Evolutionary conservation across 2,113 vertebrate species (phyloP), one percentile per base, ranked within the genome.

Genomic region (Xyrauchen texanus): DNA sequence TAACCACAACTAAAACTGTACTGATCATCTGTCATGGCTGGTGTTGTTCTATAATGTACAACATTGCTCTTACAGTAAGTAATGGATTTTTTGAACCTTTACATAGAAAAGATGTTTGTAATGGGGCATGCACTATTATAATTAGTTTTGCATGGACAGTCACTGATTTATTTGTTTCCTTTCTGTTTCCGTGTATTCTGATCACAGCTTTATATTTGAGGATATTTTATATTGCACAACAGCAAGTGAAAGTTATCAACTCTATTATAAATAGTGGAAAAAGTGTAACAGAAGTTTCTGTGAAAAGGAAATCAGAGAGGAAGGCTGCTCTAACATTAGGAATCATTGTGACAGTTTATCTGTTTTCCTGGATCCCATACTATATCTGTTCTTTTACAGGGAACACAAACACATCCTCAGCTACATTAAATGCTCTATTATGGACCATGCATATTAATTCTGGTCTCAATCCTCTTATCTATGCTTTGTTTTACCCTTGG

Each of bases 401-500:
- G 21, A 34, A 34, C 21, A 34, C 21, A 34, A 34, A 34, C 21
- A 34, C 21, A 34, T 34, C 21, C 2, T 45, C 21, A 0, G 52
- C 55, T 6, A 15, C 11, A 15, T 7, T 45, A 57, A 71, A 71
- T 58, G 8, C 45, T 9, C 57, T 42, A 8, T 71, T 13, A 12
- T 71, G 68, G 68, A 71, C 57, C 8, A 4, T 55, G 7, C n/a
- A 44, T 13, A 57, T 71, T 12, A 71, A 71, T 71, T 71, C 68
- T 5, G 57, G 34, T 71, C 57, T 71, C 12, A 71, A 71, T 71
- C 68, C 68, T 0, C 34, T 71, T n/a, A 71, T 71, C 13, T 71
- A 71, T 71, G 52, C 68, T 0, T 77, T 91, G 42, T 90, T 90
- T 77, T 90, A 90, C 49, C 80, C 84, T 0, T 92, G 91, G 89